Conservation (phyloP, 2,888 invertebrate species). For the Dolomedes plantarius region DNA sequence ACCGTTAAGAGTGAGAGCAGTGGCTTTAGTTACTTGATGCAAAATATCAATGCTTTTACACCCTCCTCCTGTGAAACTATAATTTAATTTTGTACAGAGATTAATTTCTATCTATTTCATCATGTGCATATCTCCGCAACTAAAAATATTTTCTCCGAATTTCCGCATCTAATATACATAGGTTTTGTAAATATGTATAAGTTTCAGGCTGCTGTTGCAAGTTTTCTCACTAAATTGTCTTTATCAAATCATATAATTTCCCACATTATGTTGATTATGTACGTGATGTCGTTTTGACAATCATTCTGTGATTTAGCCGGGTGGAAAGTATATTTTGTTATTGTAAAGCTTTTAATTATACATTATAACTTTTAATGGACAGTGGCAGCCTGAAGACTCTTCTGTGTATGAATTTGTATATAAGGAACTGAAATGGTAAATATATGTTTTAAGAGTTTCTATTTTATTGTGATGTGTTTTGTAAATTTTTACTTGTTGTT, state of each 20-base stretch:
- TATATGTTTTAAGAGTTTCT: slow-evolving; percentile 60
- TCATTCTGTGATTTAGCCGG: slow-evolving; percentile 34
- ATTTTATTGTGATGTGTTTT: slow-evolving; percentile 61
- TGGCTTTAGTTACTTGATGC: slow-evolving; percentile 26
- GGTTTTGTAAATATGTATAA: slow-evolving; percentile 8
- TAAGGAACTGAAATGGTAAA: slow-evolving; percentile 35
- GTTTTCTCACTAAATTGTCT: background rate
- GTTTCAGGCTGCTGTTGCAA: slow-evolving; percentile 1
- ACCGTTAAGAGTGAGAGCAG: slow-evolving; percentile 43
- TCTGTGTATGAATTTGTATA: slow-evolving; percentile 52
- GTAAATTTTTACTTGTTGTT: slow-evolving; percentile 58
- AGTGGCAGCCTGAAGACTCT: slow-evolving; percentile 24
- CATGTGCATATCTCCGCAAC: background rate
- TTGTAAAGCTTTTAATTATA: background rate
- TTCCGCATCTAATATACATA: background rate
- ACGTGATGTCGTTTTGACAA: slow-evolving; percentile 25
- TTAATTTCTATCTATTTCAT: background rate
- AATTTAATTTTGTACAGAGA: slow-evolving; percentile 5
- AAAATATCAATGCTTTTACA: background rate
- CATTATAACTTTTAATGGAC: background rate
- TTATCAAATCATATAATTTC: too few relatives aligned
- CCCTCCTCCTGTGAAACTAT: background rate
- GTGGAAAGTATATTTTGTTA: background rate
- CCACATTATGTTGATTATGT: too few relatives aligned
- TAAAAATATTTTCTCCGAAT: background rate